Evolutionary conservation across 2,113 vertebrate species (phyloP), one percentile per base, ranked within the genome.

Genomic region (Brienomyrus longianalis): DNA sequence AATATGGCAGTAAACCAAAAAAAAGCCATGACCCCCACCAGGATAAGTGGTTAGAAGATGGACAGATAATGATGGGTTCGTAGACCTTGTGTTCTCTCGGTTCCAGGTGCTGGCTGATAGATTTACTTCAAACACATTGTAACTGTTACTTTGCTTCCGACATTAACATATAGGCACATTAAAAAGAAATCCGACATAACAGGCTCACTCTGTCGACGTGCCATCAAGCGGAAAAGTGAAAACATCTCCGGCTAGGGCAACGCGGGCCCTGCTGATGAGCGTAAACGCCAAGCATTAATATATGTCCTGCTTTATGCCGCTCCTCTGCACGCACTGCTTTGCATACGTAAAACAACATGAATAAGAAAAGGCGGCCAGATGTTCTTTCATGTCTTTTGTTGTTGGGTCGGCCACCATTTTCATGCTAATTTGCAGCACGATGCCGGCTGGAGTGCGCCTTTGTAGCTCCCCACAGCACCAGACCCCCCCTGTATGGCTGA

Each of bases 281-380:
- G 83, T 48, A 19, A 70, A 77, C n/a, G 77, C n/a, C 31, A 80
- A 3, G 15, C 23, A 86, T 86, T 86, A 86, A 52, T 59, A 50
- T 87, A 7, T 50, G 21, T 45, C 50, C 52, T 27, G 43, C 31
- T 56, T 39, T 84, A 59, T 89, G 31, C 45, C 4, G 43, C 35
- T 80, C 5, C 74, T 80, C 74, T 23, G 17, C 48, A 56, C 7
- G n/a, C 27, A 3, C 48, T 89, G 27, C 5, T 88, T 89, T 83
- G 74, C 80, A 85, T 86, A n/a, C 84, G 15, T 86, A 52, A 86
- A 86, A 86, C 50, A 86, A 31, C 50, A 54, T 62, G 52, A 89
- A 56, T 83, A 48, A 51, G n/a, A 85, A 89, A 70, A 84, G 54
- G 89, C 50, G 8, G 39, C 74, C 88, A 89, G 88, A 83, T 89